Conservation (phyloP, 2,113 vertebrate genomes). For the Ammodramus savannarum region DNA sequence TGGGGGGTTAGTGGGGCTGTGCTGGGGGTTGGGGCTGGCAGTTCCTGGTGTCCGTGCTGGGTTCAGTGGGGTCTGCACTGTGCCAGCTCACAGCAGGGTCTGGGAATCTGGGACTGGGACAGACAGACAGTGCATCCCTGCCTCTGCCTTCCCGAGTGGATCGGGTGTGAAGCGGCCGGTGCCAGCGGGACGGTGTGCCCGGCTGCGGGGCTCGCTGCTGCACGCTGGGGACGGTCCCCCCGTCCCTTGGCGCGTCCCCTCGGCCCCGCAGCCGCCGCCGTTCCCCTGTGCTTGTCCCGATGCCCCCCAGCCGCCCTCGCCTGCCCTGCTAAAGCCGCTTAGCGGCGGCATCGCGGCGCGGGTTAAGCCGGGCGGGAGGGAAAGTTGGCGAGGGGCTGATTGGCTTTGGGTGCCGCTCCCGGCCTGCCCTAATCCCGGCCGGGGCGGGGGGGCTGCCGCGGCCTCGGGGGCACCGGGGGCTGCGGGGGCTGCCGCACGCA, state of each 20-base stretch:
- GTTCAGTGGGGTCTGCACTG: neutral
- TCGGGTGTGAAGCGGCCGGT: fast-evolving
- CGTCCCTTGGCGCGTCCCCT: neutral
- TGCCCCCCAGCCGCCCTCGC: neutral
- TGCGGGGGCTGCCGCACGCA: neutral
- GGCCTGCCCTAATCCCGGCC: neutral
- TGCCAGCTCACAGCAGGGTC: neutral
- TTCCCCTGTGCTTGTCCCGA: neutral
- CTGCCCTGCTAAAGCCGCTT: slow-evolving; percentile 37
- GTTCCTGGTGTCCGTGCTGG: fast-evolving
- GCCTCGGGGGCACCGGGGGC: neutral
- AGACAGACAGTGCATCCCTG: neutral
- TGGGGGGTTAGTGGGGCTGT: neutral
- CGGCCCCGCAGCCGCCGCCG: neutral
- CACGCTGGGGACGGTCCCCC: fast-evolving
- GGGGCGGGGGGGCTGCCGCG: neutral
- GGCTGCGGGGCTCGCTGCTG: neutral
- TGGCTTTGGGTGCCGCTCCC: neutral
- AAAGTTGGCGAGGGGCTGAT: slow-evolving; percentile 54
- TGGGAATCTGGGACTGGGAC: neutral
- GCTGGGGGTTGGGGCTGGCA: neutral
- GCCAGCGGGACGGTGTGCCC: fast-evolving
- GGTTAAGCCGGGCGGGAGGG: slow-evolving; percentile 51
- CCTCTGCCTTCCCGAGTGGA: neutral
- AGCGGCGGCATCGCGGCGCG: neutral